Evolutionary conservation across 2,888 invertebrate genomes (phyloP), one percentile per base, ranked within the genome.

Genomic region (Agrochola circellaris): DNA sequence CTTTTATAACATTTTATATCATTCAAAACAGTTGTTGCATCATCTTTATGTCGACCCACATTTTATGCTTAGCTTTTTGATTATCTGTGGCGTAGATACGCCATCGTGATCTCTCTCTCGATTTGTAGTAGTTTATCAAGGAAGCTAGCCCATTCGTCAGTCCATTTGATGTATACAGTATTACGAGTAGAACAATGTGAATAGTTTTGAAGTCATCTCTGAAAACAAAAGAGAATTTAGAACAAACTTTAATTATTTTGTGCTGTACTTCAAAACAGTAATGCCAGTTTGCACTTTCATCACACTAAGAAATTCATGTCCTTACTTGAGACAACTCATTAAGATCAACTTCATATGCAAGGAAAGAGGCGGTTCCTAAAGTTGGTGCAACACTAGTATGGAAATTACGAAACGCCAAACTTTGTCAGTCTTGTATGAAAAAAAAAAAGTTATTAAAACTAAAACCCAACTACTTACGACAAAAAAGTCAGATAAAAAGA

Each of bases 141-240:
- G 13, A 45, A 45, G 45, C 34, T 34, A 15, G 23, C 23, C 72
- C 75, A 72, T 17, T 72, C 23, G 0, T 64, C 75, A n/a, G 72
- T 48, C 62, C 75, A 73, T 30, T 66, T 60, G 26, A 74, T 45
- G 34, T 45, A 30, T 11, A 70, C 70, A 17, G 38, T 61, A 26
- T 42, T 30, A 62, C 56, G 15, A 48, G 65, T 17, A n/a, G 45
- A 45, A 42, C 5, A 72, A 8, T 54, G 30, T 62, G n/a, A 62
- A 75, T 45, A 2, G 15, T 45, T 34, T 75, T 26, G 23, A 71
- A 75, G n/a, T 54, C 62, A 5, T 58, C 17, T 20, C 70, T 75
- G 23, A 26, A 70, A 54, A 38, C 30, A 51, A 38, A 48, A 20
- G 9, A 5, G 0, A 64, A 64, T 64, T n/a, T n/a, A 42, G n/a